These are phyloP conservation scores for Cephus nigrinus DNA, from an alignment of 2,888 invertebrate species.

Conservation along the genomic window DNA sequence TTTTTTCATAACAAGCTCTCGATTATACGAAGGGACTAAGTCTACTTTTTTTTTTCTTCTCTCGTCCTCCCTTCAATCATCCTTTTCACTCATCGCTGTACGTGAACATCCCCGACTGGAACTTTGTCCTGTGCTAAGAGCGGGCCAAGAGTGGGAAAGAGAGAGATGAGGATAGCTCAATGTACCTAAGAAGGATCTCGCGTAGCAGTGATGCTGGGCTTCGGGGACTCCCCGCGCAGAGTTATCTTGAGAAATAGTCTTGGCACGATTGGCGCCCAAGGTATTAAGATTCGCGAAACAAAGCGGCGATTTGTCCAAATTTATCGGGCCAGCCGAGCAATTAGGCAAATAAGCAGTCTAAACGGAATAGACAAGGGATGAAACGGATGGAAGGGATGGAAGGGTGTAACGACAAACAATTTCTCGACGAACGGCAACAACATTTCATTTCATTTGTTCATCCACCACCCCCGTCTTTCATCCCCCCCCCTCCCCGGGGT, in stretches of 20 bases:
- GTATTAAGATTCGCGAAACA: constrained; percentile 46
- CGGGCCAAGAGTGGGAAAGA: background rate
- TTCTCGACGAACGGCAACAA: constrained; percentile 53
- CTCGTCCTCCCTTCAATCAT: background rate
- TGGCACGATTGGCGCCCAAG: background rate
- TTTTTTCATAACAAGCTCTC: constrained; percentile 12
- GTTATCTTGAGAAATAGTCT: background rate
- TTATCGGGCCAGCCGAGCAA: constrained; percentile 58
- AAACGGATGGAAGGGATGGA: constrained; percentile 48
- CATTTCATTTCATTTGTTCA: constrained; percentile 65
- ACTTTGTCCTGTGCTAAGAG: background rate
- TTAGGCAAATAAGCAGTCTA: constrained; percentile 64
- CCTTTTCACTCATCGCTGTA: background rate
- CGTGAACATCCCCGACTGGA: background rate
- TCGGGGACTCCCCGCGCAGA: background rate
- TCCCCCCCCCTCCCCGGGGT: constrained; percentile 20
- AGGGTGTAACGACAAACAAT: constrained; percentile 62
- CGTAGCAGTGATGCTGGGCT: background rate
- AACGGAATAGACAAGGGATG: constrained; percentile 48
- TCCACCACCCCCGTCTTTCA: constrained; percentile 38
- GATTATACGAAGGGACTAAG: background rate
- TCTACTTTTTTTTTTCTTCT: background rate
- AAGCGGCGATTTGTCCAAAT: constrained; percentile 59
- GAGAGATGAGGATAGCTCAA: background rate
- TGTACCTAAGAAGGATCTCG: background rate